phyloP scores from a whole-genome alignment of 2,888 invertebrate species.

The Plutella xylostella region DNA sequence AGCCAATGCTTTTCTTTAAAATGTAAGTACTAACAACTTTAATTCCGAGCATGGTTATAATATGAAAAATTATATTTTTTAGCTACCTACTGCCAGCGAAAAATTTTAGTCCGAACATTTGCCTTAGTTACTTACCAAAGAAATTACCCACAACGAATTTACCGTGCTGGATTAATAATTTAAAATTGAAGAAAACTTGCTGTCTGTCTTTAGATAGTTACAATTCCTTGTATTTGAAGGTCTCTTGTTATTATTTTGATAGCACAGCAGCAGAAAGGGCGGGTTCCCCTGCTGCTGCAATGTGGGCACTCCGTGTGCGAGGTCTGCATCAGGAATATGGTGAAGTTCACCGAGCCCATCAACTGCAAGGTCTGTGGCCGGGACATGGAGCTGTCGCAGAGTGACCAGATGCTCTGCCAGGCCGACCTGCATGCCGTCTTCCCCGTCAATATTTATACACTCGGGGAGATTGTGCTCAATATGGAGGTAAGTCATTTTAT shows the following conservation, averaged over 20 bases:
- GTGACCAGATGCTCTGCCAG: slow-evolving; percentile 22
- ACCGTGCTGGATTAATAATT: no score
- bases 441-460: slow-evolving; percentile 43
- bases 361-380: slow-evolving; percentile 60
- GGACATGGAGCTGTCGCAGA: slow-evolving; percentile 29
- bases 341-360: slow-evolving; percentile 47
- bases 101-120: neutral
- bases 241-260: neutral
- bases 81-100: neutral
- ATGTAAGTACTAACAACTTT: slow-evolving; percentile 41
- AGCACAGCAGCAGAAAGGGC: slow-evolving; percentile 26
- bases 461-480: slow-evolving; percentile 41
- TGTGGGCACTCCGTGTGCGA: slow-evolving; percentile 80
- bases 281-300: slow-evolving; percentile 69
- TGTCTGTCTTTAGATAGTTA: neutral
- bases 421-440: slow-evolving; percentile 34
- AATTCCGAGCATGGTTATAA: neutral
- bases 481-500: slow-evolving; percentile 31
- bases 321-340: slow-evolving; percentile 61
- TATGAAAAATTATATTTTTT: no score
- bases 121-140: no score
- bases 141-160: no score
- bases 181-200: neutral
- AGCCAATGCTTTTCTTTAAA: slow-evolving; percentile 44
- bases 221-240: neutral